These are phyloP conservation scores for Varanus komodoensis DNA, from an alignment of 2,113 vertebrate species.

Conservation along the genomic window DNA sequence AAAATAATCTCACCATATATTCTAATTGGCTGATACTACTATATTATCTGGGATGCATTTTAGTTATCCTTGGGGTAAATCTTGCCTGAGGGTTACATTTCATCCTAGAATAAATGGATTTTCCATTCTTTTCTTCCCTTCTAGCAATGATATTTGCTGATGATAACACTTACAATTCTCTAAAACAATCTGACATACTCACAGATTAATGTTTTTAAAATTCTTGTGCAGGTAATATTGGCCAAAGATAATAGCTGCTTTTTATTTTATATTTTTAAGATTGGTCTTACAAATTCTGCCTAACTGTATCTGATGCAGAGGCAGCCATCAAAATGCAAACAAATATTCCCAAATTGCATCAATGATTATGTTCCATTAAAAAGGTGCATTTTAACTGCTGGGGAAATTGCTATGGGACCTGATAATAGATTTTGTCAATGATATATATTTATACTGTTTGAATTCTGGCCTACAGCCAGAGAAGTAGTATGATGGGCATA, in stretches of 20 bases:
- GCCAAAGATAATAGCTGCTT: constrained; percentile 19
- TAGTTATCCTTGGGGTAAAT: constrained; percentile 4
- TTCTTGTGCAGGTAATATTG: constrained; percentile 8
- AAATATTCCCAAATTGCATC: constrained; percentile 12
- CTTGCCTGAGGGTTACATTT: constrained; percentile 7
- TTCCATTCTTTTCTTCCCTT: neutral
- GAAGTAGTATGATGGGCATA: neutral
- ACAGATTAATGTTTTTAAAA: neutral
- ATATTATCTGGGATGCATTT: constrained; percentile 20
- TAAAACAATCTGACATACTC: constrained; percentile 24
- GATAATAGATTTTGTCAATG: neutral
- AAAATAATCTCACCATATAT: constrained; percentile 20
- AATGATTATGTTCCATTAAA: constrained; percentile 37
- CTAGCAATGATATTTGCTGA: neutral
- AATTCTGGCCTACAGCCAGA: neutral
- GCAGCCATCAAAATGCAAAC: constrained; percentile 2
- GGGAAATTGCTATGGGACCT: constrained; percentile 21
- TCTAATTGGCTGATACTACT: neutral
- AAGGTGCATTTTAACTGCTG: constrained; percentile 12
- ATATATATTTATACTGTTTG: constrained; percentile 6
- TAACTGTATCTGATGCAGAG: constrained; percentile 19
- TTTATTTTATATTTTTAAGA: neutral
- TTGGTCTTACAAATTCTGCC: constrained; percentile 7
- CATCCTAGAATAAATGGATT: neutral
- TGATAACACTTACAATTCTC: neutral